Evolutionary conservation across 2,797 vertebrate species (phyloP).

Genomic region (Pogoniulus pusillus): DNA sequence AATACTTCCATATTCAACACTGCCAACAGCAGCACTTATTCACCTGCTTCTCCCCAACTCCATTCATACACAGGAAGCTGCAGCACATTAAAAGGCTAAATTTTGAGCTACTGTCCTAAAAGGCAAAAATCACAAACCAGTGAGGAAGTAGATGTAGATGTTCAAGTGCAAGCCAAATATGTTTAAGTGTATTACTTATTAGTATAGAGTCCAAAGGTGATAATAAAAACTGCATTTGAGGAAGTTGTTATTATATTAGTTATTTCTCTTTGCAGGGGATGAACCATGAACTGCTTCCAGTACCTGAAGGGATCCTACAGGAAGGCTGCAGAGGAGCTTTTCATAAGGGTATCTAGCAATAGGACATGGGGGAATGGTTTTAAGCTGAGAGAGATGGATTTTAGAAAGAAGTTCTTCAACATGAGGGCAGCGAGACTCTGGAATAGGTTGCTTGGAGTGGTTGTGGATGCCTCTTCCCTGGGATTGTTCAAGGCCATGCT

Average conservation of each 20-base stretch:
- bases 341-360: no score
- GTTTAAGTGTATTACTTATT: neutral
- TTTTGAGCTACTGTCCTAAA: neutral
- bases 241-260: neutral
- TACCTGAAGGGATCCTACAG: no score
- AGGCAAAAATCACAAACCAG: neutral
- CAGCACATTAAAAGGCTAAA: neutral
- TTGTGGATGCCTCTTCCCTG: no score
- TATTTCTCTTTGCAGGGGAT: neutral
- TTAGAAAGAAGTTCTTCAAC: no score
- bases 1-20: neutral
- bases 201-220: neutral
- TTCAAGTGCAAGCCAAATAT: neutral
- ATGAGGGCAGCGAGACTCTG: no score
- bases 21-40: neutral
- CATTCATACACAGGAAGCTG: neutral
- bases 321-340: no score
- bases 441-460: no score
- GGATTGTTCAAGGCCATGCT: no score
- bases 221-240: neutral
- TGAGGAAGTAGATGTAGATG: neutral
- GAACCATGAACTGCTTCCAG: neutral
- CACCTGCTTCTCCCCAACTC: neutral
- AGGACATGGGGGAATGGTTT: no score
- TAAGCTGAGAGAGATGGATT: no score